A percentile compares a stretch with the other conserved stretches of the same genome.
phyloP scores from a whole-genome alignment of 2,113 vertebrate genomes.

The Falco punctatus region DNA sequence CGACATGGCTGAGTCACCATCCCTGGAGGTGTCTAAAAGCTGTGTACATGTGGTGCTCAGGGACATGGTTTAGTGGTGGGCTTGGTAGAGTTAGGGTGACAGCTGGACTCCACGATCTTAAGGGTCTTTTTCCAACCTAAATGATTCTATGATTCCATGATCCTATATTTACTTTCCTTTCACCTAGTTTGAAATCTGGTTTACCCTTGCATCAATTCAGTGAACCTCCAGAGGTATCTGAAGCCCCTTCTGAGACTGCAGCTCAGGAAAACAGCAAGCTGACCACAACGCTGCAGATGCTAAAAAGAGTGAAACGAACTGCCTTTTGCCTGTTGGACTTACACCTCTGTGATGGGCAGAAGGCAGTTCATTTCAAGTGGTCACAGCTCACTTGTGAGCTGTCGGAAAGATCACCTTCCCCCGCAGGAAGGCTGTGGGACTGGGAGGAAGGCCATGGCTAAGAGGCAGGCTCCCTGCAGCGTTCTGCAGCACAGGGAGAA shows the following conservation, averaged over 20 bases:
- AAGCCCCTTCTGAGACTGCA: neutral
- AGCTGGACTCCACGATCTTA: neutral
- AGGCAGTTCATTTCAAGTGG: neutral
- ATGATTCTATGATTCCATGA: neutral
- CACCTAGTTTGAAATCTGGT: neutral
- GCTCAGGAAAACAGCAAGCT: neutral
- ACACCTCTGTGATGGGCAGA: neutral
- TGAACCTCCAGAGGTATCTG: neutral
- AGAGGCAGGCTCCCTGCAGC: neutral
- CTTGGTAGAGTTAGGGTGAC: neutral
- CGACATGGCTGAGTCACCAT: neutral
- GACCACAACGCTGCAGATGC: rapidly evolving
- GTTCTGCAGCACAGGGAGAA: neutral
- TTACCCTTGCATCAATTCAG: neutral
- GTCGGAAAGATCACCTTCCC: neutral
- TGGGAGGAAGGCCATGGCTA: neutral
- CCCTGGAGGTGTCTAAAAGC: neutral
- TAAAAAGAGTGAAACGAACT: neutral
- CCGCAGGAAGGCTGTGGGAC: neutral
- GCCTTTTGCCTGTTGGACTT: neutral
- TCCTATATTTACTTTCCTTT: neutral
- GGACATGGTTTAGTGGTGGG: neutral
- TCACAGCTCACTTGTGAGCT: neutral
- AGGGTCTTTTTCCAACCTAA: neutral
- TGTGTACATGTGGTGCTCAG: rapidly evolving